A percentile compares a stretch with the other conserved stretches of the same genome.
Evolutionary conservation across 2,113 vertebrate species (phyloP).

Genomic region (Hydropotes inermis): DNA sequence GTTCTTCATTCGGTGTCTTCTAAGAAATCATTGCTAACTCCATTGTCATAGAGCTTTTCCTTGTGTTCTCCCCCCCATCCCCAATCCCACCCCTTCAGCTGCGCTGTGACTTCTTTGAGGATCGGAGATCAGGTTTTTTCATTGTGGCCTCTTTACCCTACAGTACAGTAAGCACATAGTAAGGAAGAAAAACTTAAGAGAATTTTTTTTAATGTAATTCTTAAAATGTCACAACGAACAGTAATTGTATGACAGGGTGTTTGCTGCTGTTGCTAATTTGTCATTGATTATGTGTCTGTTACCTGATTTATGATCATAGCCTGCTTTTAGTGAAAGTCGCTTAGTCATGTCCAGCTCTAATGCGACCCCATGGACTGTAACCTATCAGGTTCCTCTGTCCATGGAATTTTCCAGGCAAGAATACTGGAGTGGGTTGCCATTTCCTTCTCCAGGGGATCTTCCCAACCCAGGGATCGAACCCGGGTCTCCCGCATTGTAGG

Average conservation of each 20-base stretch:
- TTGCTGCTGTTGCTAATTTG: slow-evolving; percentile 31
- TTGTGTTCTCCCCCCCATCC: neutral
- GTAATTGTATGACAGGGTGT: neutral
- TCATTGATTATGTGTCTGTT: slow-evolving; percentile 36
- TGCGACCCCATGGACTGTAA: neutral
- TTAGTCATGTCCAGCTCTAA: neutral
- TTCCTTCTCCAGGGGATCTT: neutral
- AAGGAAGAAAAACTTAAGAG: neutral
- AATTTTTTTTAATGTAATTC: neutral
- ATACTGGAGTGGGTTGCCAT: neutral
- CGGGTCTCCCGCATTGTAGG: neutral
- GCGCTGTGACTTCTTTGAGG: neutral
- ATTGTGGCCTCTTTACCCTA: neutral
- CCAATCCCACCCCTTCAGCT: neutral
- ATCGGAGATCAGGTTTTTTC: neutral
- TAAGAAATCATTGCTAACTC: slow-evolving; percentile 5
- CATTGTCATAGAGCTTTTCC: neutral
- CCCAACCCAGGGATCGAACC: neutral
- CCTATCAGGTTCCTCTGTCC: neutral
- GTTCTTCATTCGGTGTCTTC: neutral
- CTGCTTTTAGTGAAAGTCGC: neutral
- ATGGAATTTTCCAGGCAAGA: neutral
- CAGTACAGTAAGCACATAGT: neutral
- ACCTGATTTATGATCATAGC: slow-evolving; percentile 1
- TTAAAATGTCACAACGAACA: slow-evolving; percentile 3